Conservation (phyloP, 1,140 invertebrate genomes). For the Drosophila takahashii region DNA sequence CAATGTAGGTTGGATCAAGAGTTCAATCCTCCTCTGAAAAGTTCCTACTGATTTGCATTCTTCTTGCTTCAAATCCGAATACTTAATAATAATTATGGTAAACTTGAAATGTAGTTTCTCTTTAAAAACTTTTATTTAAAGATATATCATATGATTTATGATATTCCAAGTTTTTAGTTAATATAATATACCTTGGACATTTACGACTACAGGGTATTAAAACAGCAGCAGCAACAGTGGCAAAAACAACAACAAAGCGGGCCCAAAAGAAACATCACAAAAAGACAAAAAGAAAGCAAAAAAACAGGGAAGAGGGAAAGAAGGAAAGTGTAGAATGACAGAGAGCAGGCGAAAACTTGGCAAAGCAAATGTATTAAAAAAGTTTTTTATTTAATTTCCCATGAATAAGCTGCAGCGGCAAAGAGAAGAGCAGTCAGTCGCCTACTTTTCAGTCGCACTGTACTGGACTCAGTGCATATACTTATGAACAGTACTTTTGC, state of each 20-base stretch:
- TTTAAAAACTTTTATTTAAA: too few relatives aligned
- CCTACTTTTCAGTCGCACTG: slow-evolving; percentile 43
- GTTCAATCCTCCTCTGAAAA: too few relatives aligned
- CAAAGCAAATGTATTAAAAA: slow-evolving; percentile 78
- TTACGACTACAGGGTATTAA: slow-evolving; percentile 13
- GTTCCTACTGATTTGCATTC: too few relatives aligned
- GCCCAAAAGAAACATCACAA: slow-evolving; percentile 16
- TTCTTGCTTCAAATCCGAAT: too few relatives aligned
- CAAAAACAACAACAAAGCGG: slow-evolving; percentile 15
- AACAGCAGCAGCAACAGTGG: slow-evolving; percentile 22
- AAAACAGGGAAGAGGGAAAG: not conserved
- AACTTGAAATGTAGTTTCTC: too few relatives aligned
- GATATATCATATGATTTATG: too few relatives aligned
- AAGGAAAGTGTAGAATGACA: slow-evolving; percentile 18
- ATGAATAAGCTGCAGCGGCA: slow-evolving; percentile 50
- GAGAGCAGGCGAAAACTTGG: slow-evolving; percentile 15
- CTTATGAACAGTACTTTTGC: not conserved
- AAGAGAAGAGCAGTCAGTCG: slow-evolving; percentile 21
- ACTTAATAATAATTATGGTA: too few relatives aligned
- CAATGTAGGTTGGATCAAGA: too few relatives aligned
- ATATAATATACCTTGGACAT: not conserved
- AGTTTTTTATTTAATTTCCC: slow-evolving; percentile 78
- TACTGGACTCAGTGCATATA: slow-evolving; percentile 2
- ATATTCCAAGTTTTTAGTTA: too few relatives aligned
- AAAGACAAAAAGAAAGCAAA: not conserved